Evolutionary conservation across 2,797 vertebrate species (phyloP).

Genomic region (Heteromormyrus szaboi): DNA sequence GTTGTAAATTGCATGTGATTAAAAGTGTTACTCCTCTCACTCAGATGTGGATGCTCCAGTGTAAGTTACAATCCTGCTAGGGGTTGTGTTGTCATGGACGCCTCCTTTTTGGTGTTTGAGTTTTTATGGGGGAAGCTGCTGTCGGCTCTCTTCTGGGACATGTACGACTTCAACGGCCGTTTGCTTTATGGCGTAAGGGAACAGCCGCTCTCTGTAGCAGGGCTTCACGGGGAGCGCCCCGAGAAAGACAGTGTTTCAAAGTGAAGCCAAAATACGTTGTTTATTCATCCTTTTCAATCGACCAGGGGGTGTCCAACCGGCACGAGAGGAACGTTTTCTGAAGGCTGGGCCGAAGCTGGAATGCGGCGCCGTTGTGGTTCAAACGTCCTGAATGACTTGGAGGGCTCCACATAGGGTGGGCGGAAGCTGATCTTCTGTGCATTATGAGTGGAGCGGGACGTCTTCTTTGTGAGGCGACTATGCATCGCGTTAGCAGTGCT

Average conservation of each 20-base stretch:
- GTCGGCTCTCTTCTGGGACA: conserved; percentile 14
- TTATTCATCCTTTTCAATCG: background rate
- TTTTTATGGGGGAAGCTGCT: background rate
- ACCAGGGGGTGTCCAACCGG: background rate
- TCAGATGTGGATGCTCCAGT: background rate
- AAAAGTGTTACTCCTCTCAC: background rate
- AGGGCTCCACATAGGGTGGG: background rate
- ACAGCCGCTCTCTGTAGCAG: background rate
- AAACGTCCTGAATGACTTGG: background rate
- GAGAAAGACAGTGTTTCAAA: background rate
- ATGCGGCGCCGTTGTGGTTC: background rate
- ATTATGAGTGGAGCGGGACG: background rate
- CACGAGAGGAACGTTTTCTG: background rate
- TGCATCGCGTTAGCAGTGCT: background rate
- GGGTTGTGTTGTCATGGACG: background rate
- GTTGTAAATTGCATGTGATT: background rate
- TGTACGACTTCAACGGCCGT: background rate
- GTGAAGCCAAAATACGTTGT: background rate
- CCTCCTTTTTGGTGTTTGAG: background rate
- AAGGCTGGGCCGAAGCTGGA: background rate
- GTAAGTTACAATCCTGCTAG: background rate
- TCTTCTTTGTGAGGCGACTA: background rate
- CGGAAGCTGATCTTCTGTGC: background rate
- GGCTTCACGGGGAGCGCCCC: background rate
- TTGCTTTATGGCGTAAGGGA: background rate